A percentile compares a stretch with the other conserved stretches of the same genome.
Evolutionary conservation across 2,888 invertebrate species (phyloP).

Genomic region (Julus scandinavius): DNA sequence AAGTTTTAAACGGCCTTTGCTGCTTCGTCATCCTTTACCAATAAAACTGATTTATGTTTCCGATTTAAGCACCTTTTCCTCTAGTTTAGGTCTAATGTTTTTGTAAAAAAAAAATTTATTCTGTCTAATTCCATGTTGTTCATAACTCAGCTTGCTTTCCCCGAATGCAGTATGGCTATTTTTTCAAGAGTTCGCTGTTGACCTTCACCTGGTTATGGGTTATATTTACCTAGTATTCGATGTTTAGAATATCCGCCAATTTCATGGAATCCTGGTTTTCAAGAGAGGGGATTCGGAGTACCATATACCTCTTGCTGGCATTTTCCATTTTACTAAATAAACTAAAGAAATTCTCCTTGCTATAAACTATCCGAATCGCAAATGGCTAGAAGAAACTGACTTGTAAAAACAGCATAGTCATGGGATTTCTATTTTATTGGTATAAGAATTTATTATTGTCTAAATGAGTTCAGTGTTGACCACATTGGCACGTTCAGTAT

Average conservation of each 20-base stretch:
- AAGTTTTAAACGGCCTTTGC: not conserved
- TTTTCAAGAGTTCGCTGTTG: not conserved
- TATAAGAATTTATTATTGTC: no score
- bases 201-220: not conserved
- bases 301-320: no score
- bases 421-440: no score
- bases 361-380: no score
- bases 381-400: no score
- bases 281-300: not conserved
- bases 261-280: not conserved
- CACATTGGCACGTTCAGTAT: no score
- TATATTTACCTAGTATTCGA: not conserved
- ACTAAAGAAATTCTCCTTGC: no score
- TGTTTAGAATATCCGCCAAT: not conserved
- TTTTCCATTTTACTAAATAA: no score
- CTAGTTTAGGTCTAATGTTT: not conserved
- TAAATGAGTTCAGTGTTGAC: no score
- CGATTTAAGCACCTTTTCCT: constrained; percentile 21
- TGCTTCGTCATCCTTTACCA: constrained; percentile 26
- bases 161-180: not conserved
- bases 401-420: no score
- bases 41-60: constrained; percentile 33
- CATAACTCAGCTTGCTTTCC: not conserved
- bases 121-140: not conserved
- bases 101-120: not conserved